These are phyloP conservation scores for Anthrax anthrax DNA, from an alignment of 2,888 invertebrate genomes.

Conservation along the genomic window DNA sequence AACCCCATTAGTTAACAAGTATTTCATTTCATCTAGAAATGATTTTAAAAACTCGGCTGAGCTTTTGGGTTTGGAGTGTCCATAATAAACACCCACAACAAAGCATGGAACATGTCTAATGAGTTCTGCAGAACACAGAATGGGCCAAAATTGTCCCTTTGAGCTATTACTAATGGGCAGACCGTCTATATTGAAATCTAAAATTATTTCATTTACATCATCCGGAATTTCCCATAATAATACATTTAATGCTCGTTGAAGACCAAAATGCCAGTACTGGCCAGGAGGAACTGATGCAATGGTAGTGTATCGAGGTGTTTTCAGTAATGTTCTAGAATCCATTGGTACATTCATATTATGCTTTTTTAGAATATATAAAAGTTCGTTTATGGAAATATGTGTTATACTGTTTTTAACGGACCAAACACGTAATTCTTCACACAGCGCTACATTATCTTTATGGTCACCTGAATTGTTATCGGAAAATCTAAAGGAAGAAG, in stretches of 20 bases:
- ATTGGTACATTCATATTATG: background rate
- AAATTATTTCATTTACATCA: background rate
- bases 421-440: background rate
- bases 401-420: background rate
- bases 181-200: constrained; percentile 5
- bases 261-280: constrained; percentile 2
- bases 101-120: too few relatives aligned
- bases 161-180: constrained; percentile 3
- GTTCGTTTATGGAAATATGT: background rate
- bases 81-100: too few relatives aligned
- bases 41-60: too few relatives aligned
- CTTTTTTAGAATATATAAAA: background rate
- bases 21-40: too few relatives aligned
- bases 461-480: too few relatives aligned
- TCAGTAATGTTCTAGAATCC: constrained; percentile 1
- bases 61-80: too few relatives aligned
- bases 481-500: too few relatives aligned
- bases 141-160: constrained; percentile 5
- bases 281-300: background rate
- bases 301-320: background rate
- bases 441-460: too few relatives aligned
- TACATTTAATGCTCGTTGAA: background rate
- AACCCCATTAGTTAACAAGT: too few relatives aligned
- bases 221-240: background rate
- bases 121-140: background rate